Evolutionary conservation across 2,797 vertebrate genomes (phyloP), one percentile per base, ranked within the genome.

Genomic region (Sebastes ruberrimus): DNA sequence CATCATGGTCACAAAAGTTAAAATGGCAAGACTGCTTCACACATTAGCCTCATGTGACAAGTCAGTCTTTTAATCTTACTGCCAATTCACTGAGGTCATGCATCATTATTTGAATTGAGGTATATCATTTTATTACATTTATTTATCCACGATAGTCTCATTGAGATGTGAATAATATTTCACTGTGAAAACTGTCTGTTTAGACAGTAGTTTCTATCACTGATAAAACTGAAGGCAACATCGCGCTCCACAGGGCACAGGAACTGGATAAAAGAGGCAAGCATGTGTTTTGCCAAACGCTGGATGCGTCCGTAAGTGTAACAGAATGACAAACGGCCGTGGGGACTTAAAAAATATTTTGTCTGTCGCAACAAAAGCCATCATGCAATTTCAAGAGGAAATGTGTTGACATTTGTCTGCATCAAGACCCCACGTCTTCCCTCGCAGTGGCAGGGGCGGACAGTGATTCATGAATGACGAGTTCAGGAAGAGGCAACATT

Each of bases 401-500:
- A 87, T 23, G 69, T 71, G 86, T 57, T 76, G 82, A 81, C 82
- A 88, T 83, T 74, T 71, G 76, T 88, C 81, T 77, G 62, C 82
- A 84, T 77, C 71, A 27, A 81, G 68, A 87, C 69, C 61, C 32
- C 53, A 16, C 46, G 70, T 79, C 86, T 76, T 66, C 73, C 63
- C 64, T 77, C 22, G 23, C 82, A 71, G 74, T 60, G 79, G 77
- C 85, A 87, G 88, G 81, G 89, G 71, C 80, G 75, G 82, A 90
- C 80, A 87, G 81, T 76, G 82, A 86, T 86, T 92, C 83, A 89
- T 84, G 85, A 89, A 89, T 93, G 86, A 83, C 46, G 76, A 86
- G 76, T 81, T 83, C 88, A 93, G 92, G 89, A 95, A 92, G 81
- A 90, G 82, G 83, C 88, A 87, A 92, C 80, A 86, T 90, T 86